These are phyloP conservation scores for Thecophora atra DNA, from an alignment of 2,888 invertebrate genomes.

Conservation along the genomic window DNA sequence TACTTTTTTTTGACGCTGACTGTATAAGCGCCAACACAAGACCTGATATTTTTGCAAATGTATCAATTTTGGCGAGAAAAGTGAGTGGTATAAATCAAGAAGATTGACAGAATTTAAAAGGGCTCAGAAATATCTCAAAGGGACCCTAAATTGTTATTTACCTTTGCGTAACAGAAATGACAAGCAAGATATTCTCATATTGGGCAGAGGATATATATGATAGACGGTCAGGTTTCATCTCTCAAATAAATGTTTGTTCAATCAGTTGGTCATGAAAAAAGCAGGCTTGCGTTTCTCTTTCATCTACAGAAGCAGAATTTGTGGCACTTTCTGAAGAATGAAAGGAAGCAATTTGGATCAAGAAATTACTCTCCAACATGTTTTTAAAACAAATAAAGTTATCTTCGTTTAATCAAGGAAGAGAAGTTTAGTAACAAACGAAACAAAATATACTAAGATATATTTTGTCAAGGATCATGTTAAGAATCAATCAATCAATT, in stretches of 20 bases:
- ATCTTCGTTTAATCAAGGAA: slow-evolving; percentile 42
- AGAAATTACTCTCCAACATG: slow-evolving; percentile 40
- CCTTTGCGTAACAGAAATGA: too few species aligned
- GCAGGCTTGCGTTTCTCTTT: slow-evolving; percentile 49
- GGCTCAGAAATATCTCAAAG: too few species aligned
- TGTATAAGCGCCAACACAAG: too few species aligned
- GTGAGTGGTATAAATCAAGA: too few species aligned
- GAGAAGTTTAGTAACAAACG: slow-evolving; percentile 43
- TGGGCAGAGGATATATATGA: slow-evolving; percentile 51
- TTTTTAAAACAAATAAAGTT: neutral
- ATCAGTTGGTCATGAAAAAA: slow-evolving; percentile 52
- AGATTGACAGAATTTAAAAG: too few species aligned
- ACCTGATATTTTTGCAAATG: too few species aligned
- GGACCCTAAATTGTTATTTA: too few species aligned
- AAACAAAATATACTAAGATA: slow-evolving; percentile 4
- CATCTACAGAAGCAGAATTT: slow-evolving; percentile 44
- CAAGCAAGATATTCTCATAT: too few species aligned
- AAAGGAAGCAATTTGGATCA: slow-evolving; percentile 46
- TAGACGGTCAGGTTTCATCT: slow-evolving; percentile 53
- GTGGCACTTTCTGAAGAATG: slow-evolving; percentile 45
- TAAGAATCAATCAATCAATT: neutral
- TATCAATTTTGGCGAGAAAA: too few species aligned
- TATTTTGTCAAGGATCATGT: neutral
- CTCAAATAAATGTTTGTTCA: slow-evolving; percentile 40
- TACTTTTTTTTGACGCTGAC: too few species aligned